Evolutionary conservation across 2,113 vertebrate species (phyloP), one percentile per base, ranked within the genome.

Genomic region (Cynopterus brachyotis): DNA sequence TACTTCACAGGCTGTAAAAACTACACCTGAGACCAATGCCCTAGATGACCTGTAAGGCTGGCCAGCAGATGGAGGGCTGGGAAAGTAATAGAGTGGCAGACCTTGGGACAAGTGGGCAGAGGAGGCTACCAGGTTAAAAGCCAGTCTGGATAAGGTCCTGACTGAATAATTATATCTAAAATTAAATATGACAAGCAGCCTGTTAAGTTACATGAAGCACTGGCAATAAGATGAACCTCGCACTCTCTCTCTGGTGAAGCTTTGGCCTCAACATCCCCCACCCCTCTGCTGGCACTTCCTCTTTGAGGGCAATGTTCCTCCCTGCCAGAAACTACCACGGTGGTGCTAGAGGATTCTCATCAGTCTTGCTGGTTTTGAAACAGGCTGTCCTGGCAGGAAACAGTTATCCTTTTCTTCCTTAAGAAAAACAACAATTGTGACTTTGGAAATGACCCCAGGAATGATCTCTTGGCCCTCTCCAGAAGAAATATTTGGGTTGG

Each of bases 121-220:
- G 8, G 17, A 70, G 76, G 24, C 13, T 17, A n/a, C 59, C 2
- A 20, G 22, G 11, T 28, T 53, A 81, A n/a, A 82, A 94, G 55
- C 57, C 24, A 69, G 66, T 72, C 80, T 92, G 73, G 88, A 47
- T 72, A 11, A 78, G 13, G 12, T 85, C 60, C 70, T 1, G 9
- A 37, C 1, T 62, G 79, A 94, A 89, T 53, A 87, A 75, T 79
- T 75, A 53, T 9, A 35, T 35, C 47, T 73, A 45, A 72, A 88
- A 89, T 94, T 76, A 76, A 84, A 70, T 40, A 60, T 19, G 87
- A 86, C 87, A 89, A 73, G 91, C 4, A 20, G 59, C 32, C 70
- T 70, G 59, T 37, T 91, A 11, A 13, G 81, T 19, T 67, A 26
- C 64, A 59, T 0, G 3, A 37, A 86, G 53, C n/a, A 0, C 87